These are phyloP conservation scores for Leptinotarsa defecta DNA, from an alignment of 1,140 invertebrate genomes.

Conservation along the genomic window DNA sequence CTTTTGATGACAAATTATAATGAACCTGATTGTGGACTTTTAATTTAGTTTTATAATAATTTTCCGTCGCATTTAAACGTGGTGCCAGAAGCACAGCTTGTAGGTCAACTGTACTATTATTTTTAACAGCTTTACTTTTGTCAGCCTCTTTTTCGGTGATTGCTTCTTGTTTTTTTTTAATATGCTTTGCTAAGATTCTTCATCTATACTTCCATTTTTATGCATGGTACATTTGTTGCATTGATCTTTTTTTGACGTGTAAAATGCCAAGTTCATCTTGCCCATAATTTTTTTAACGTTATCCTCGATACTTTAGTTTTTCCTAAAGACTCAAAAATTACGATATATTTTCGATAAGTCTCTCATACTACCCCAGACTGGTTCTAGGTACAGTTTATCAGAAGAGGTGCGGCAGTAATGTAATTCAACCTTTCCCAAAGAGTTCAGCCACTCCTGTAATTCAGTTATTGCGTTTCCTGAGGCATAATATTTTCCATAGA, in stretches of 20 bases:
- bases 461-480: too few species aligned
- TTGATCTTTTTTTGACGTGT: neutral
- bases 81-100: slow-evolving; percentile 48
- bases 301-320: neutral
- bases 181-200: slow-evolving; percentile 16
- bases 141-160: slow-evolving; percentile 40
- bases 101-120: slow-evolving; percentile 43
- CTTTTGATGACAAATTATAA: slow-evolving; percentile 40
- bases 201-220: slow-evolving; percentile 15
- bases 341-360: neutral
- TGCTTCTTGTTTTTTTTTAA: slow-evolving; percentile 34
- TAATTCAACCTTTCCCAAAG: slow-evolving; percentile 15
- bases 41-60: slow-evolving; percentile 53
- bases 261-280: slow-evolving; percentile 2
- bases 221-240: too few species aligned
- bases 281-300: neutral
- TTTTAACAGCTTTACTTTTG: slow-evolving; percentile 30
- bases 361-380: neutral
- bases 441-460: too few species aligned
- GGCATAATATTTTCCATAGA: too few species aligned
- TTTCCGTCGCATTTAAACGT: slow-evolving; percentile 41
- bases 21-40: slow-evolving; percentile 49
- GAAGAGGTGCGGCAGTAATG: slow-evolving; percentile 10
- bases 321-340: neutral
- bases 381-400: slow-evolving; percentile 23